These are phyloP conservation scores for Ormyrus nitidulus DNA, from an alignment of 2,888 invertebrate species.

Conservation along the genomic window DNA sequence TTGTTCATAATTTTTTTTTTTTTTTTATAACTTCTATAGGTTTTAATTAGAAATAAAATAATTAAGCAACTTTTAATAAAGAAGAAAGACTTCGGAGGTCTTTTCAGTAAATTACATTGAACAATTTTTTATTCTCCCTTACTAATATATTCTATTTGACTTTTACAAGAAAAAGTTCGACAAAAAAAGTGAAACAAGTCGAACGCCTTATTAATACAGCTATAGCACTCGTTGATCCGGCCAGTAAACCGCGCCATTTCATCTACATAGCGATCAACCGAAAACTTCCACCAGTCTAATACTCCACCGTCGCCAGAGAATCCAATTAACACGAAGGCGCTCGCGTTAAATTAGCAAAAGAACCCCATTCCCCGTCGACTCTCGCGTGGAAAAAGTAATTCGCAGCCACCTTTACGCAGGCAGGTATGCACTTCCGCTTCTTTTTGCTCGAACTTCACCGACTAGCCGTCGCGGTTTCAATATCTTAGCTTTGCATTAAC, in stretches of 20 bases:
- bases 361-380: constrained; percentile 7
- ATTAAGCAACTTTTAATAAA: no score
- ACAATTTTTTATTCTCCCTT: no score
- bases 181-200: background rate
- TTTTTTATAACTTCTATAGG: no score
- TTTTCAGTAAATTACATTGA: no score
- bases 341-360: constrained; percentile 35
- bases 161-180: no score
- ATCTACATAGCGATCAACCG: background rate
- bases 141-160: no score
- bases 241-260: background rate
- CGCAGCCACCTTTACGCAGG: background rate
- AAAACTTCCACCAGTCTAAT: background rate
- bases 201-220: background rate
- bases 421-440: background rate
- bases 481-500: constrained; percentile 41
- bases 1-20: no score
- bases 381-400: constrained; percentile 4
- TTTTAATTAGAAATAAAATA: no score
- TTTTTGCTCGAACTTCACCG: no score
- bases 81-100: no score
- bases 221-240: background rate
- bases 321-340: constrained; percentile 27
- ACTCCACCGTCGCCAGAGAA: background rate
- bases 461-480: constrained; percentile 23